phyloP scores from a whole-genome alignment of 2,113 vertebrate genomes.

The Engystomops pustulosus region DNA sequence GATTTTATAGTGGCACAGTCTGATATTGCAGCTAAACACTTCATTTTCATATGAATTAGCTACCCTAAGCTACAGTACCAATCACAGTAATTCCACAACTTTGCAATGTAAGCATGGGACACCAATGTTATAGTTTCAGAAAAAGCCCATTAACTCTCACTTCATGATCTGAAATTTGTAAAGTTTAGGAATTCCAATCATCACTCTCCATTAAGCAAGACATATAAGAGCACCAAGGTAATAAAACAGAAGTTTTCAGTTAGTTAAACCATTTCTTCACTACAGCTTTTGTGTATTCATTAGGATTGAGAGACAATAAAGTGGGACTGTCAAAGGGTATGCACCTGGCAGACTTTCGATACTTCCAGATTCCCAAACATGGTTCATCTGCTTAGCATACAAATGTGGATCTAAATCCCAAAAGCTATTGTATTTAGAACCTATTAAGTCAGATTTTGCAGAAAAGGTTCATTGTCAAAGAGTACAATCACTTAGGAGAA shows the following conservation, averaged over 20 bases:
- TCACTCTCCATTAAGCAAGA: neutral
- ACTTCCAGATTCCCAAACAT: conserved; percentile 49
- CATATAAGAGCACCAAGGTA: neutral
- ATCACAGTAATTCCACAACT: too few relatives aligned
- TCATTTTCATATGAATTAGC: too few relatives aligned
- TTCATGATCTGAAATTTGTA: neutral
- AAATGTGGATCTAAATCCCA: conserved; percentile 56
- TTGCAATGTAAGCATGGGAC: neutral
- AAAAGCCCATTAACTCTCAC: neutral
- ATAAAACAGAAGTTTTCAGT: neutral
- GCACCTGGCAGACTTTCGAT: conserved; percentile 53
- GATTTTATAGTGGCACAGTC: neutral
- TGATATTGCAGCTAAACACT: too few relatives aligned
- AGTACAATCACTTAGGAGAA: conserved; percentile 68
- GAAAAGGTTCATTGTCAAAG: conserved; percentile 43
- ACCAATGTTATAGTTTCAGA: neutral
- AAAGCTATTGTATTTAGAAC: conserved; percentile 57
- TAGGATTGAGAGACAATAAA: conserved; percentile 50
- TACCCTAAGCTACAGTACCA: too few relatives aligned
- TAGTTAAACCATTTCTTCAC: neutral
- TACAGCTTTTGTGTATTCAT: conserved; percentile 28
- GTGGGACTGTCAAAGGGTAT: conserved; percentile 54
- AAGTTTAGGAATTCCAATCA: neutral
- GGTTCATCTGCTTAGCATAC: conserved; percentile 56
- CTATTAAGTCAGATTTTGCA: conserved; percentile 54